Conservation (phyloP, 2,888 invertebrate genomes). For the Platerodrilus igneus region DNA sequence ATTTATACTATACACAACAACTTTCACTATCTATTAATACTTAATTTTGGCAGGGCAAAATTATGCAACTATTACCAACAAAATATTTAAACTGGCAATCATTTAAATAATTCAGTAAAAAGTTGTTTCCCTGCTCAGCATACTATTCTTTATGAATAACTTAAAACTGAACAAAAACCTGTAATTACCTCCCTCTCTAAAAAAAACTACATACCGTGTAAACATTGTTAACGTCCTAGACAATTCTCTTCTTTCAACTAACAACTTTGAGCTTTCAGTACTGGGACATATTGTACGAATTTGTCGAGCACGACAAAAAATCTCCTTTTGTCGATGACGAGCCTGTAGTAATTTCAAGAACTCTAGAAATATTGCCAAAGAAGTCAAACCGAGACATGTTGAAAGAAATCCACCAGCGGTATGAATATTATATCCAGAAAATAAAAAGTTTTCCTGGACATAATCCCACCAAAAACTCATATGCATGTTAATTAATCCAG, state of each 20-base stretch:
- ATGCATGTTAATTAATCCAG: too few relatives aligned
- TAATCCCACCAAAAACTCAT: slow-evolving; percentile 66
- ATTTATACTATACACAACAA: too few relatives aligned
- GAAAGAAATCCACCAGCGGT: slow-evolving; percentile 53
- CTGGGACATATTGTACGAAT: slow-evolving; percentile 41
- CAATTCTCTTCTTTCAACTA: slow-evolving; percentile 36
- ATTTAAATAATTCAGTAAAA: too few relatives aligned
- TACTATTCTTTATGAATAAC: too few relatives aligned
- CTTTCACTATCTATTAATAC: too few relatives aligned
- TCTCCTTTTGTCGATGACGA: slow-evolving; percentile 45
- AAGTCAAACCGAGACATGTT: slow-evolving; percentile 56
- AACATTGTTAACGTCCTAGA: slow-evolving; percentile 36
- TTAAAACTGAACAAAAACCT: too few relatives aligned
- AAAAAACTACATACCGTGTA: slow-evolving; percentile 22
- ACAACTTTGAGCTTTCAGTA: slow-evolving; percentile 47
- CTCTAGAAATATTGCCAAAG: slow-evolving; percentile 60
- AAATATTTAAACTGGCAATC: too few relatives aligned
- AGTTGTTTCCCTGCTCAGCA: too few relatives aligned
- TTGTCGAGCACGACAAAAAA: slow-evolving; percentile 41
- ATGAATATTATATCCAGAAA: slow-evolving; percentile 57
- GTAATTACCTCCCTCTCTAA: too few relatives aligned
- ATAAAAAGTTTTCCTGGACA: slow-evolving; percentile 59
- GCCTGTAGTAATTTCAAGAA: slow-evolving; percentile 51
- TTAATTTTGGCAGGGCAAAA: too few relatives aligned
- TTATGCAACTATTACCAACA: too few relatives aligned